These are phyloP conservation scores for Melieria crassipennis DNA, from an alignment of 2,888 invertebrate species.

Conservation along the genomic window DNA sequence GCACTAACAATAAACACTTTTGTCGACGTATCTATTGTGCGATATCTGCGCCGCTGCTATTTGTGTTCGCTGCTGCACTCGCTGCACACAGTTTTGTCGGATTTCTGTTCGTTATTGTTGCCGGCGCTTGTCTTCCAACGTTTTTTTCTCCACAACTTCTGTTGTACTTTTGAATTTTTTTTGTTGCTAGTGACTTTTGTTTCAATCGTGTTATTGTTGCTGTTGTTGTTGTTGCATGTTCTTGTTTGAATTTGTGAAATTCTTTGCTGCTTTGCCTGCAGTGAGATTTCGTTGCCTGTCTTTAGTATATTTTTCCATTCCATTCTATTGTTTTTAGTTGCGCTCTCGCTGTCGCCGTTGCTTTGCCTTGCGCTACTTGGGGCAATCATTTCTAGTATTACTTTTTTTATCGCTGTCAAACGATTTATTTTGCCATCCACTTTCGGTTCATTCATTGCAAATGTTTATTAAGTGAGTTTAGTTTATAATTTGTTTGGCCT, in stretches of 20 bases:
- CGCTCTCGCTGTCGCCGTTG: background rate
- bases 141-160: too few species aligned
- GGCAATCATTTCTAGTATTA: conserved; percentile 6
- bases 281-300: background rate
- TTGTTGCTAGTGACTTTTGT: too few species aligned
- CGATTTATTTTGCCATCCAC: conserved; percentile 7
- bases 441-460: conserved; percentile 11
- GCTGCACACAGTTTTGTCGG: too few species aligned
- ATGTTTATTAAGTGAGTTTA: conserved; percentile 26
- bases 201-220: conserved; percentile 7
- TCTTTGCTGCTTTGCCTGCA: conserved; percentile 8
- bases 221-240: conserved; percentile 17
- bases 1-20: too few species aligned
- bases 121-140: too few species aligned
- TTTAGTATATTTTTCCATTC: background rate
- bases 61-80: too few species aligned
- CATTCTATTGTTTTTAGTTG: conserved; percentile 12
- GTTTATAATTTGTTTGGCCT: conserved; percentile 12
- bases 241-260: conserved; percentile 23
- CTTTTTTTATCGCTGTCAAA: background rate
- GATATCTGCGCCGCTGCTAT: too few species aligned
- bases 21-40: too few species aligned
- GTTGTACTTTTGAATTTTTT: too few species aligned
- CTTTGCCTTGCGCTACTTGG: background rate
- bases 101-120: too few species aligned